These are phyloP conservation scores for Penaeus vannamei DNA, from an alignment of 1,140 invertebrate species.

Conservation along the genomic window DNA sequence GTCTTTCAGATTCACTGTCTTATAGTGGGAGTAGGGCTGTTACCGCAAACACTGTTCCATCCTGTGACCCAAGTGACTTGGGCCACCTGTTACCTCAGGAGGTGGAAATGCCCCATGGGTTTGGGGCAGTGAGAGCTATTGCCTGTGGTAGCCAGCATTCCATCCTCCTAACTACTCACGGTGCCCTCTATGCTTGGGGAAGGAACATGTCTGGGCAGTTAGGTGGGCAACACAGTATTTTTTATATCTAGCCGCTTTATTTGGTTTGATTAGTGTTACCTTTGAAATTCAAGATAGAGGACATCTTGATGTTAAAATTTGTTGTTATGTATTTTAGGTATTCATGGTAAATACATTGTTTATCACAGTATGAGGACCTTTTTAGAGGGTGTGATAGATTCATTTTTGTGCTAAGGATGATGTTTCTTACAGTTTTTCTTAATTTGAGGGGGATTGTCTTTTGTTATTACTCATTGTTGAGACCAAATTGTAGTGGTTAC, in stretches of 20 bases:
- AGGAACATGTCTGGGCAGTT: conserved; percentile 81
- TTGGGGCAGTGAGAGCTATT: conserved; percentile 75
- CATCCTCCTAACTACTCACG: conserved; percentile 78
- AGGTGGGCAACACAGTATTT: conserved; percentile 73
- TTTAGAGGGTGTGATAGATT: too few relatives aligned
- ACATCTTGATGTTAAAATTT: too few relatives aligned
- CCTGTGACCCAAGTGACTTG: conserved; percentile 70
- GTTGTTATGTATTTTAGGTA: too few relatives aligned
- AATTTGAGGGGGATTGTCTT: too few relatives aligned
- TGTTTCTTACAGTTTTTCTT: too few relatives aligned
- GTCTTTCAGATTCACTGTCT: too few relatives aligned
- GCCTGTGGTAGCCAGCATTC: conserved; percentile 80
- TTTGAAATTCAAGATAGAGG: not conserved
- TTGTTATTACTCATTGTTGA: too few relatives aligned
- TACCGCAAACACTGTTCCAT: conserved; percentile 61
- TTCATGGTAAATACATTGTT: too few relatives aligned
- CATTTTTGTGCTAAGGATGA: too few relatives aligned
- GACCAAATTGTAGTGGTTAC: too few relatives aligned
- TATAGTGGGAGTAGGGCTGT: conserved; percentile 4
- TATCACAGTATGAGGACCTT: too few relatives aligned
- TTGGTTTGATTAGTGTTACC: not conserved
- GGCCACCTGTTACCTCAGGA: conserved; percentile 75
- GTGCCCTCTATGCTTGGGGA: conserved; percentile 81
- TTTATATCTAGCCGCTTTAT: not conserved
- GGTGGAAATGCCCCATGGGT: conserved; percentile 77